phyloP scores from a whole-genome alignment of 2,888 invertebrate genomes.

The Polymixis flavicincta region DNA sequence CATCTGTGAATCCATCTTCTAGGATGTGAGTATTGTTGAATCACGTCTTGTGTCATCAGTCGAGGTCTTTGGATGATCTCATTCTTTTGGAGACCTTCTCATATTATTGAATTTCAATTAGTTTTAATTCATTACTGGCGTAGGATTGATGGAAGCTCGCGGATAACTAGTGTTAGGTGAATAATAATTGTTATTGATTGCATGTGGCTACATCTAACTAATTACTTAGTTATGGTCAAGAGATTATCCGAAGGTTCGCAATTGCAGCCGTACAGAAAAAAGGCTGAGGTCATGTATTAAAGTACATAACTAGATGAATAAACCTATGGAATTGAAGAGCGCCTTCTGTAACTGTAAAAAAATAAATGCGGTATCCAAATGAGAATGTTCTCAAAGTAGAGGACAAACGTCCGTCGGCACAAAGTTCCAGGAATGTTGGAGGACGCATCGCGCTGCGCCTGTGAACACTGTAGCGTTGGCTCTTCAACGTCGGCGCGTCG shows the following conservation, averaged over 20 bases:
- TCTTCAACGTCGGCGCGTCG: conserved; percentile 47
- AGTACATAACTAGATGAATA: background rate
- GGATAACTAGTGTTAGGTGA: conserved; percentile 51
- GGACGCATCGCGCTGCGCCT: conserved; percentile 49
- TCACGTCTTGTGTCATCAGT: conserved; percentile 82
- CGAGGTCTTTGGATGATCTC: conserved; percentile 84
- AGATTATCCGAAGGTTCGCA: conserved; percentile 57
- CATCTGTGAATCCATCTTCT: conserved; percentile 59
- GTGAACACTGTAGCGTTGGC: conserved; percentile 45
- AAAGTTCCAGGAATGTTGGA: conserved; percentile 75
- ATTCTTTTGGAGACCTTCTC: conserved; percentile 78
- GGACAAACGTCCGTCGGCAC: conserved; percentile 69
- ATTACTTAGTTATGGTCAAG: conserved; percentile 58
- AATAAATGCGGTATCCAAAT: conserved; percentile 57
- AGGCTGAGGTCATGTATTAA: background rate
- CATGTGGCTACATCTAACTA: conserved; percentile 49
- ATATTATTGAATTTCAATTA: conserved; percentile 75
- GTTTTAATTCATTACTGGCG: conserved; percentile 55
- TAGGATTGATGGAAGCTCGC: conserved; percentile 43
- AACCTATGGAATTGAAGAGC: conserved; percentile 1
- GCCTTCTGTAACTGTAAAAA: conserved; percentile 50
- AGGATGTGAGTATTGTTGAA: conserved; percentile 75
- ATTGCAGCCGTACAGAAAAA: conserved; percentile 4
- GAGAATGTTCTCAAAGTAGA: conserved; percentile 72
- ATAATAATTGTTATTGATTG: conserved; percentile 66